Conservation (phyloP, 2,888 invertebrate species). For the Pogonocherus hispidulus region DNA sequence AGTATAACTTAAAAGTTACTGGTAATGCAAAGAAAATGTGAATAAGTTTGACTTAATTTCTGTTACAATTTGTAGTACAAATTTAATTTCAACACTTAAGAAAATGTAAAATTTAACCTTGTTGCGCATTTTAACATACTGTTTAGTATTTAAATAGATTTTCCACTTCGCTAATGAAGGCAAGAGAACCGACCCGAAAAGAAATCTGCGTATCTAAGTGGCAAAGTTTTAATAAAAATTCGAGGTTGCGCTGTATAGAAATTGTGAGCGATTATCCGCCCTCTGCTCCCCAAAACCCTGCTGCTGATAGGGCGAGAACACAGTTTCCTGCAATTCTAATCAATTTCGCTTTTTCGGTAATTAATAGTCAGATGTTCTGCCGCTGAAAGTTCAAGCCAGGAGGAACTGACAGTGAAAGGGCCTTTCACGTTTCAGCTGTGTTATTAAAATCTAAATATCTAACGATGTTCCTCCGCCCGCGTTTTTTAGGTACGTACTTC, state of each 20-base stretch:
- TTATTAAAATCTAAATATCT: slow-evolving; percentile 1
- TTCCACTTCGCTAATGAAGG: neutral
- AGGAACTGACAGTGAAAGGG: neutral
- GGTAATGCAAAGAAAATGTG: too few relatives aligned
- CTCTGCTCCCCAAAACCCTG: neutral
- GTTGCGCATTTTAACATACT: neutral
- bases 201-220: slow-evolving; percentile 3
- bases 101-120: neutral
- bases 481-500: too few relatives aligned
- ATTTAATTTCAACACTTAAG: too few relatives aligned
- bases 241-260: neutral
- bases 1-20: too few relatives aligned
- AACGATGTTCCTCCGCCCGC: too few relatives aligned
- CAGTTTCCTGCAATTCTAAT: neutral
- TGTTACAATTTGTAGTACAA: too few relatives aligned
- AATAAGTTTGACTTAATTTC: too few relatives aligned
- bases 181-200: neutral
- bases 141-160: neutral
- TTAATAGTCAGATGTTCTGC: slow-evolving; percentile 6
- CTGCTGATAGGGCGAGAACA: slow-evolving; percentile 1
- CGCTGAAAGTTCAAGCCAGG: neutral
- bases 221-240: neutral
- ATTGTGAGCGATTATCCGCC: neutral
- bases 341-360: slow-evolving; percentile 6
- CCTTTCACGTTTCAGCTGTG: neutral